Evolutionary conservation across 2,113 vertebrate species (phyloP).

Genomic region (Dicerorhinus sumatrensis): DNA sequence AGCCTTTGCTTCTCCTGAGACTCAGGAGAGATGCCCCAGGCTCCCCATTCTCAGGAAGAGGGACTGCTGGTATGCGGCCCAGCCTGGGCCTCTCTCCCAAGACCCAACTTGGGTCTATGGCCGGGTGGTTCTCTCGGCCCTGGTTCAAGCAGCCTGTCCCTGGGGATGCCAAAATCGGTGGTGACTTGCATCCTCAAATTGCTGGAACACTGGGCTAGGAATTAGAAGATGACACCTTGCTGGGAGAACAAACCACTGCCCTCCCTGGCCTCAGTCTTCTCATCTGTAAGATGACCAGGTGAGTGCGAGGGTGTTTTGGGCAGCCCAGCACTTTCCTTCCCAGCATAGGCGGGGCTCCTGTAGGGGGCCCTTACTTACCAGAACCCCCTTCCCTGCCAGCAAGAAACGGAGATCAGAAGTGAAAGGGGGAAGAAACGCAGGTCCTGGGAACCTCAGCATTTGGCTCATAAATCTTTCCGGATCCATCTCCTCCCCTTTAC

Average conservation of each 20-base stretch:
- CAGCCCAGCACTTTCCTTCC: not conserved
- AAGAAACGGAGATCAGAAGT: not conserved
- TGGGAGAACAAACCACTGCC: not conserved
- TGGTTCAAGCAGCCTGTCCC: not conserved
- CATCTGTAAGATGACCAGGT: not conserved
- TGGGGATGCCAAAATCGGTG: not conserved
- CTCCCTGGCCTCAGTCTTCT: not conserved
- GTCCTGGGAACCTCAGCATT: not conserved
- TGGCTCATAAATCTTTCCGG: constrained; percentile 22
- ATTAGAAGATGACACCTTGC: rapidly evolving
- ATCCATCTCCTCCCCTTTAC: not conserved
- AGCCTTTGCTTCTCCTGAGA: not conserved
- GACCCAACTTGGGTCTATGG: rapidly evolving
- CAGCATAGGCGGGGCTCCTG: rapidly evolving
- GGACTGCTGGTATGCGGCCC: rapidly evolving
- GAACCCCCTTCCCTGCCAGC: rapidly evolving
- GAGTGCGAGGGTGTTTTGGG: not conserved
- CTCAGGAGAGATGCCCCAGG: not conserved
- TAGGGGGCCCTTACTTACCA: rapidly evolving
- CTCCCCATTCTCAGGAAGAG: not conserved
- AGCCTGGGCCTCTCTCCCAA: rapidly evolving
- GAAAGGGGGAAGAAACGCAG: not conserved
- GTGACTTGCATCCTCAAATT: not conserved
- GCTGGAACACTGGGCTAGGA: rapidly evolving
- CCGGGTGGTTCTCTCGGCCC: not conserved